A percentile compares a stretch with the other conserved stretches of the same genome.
phyloP scores from a whole-genome alignment of 2,113 vertebrate genomes.

The Corythaixoides concolor region DNA sequence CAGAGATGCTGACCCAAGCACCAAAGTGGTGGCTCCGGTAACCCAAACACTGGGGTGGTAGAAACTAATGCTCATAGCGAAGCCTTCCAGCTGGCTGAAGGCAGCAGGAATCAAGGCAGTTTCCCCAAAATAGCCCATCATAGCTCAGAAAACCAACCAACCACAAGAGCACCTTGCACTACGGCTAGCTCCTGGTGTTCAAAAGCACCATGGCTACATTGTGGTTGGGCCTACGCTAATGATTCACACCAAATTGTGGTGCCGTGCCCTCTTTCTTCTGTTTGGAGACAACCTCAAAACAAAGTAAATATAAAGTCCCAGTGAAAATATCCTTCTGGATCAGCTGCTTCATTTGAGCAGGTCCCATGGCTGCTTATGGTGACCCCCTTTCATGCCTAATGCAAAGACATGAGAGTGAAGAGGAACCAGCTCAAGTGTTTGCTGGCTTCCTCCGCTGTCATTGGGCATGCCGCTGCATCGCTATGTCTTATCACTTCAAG shows the following conservation, averaged over 20 bases:
- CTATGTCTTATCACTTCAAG: neutral
- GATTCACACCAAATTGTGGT: rapidly evolving
- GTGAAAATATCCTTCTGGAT: neutral
- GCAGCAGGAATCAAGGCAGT: neutral
- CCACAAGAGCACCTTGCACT: neutral
- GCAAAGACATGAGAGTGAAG: neutral
- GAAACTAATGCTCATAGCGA: neutral
- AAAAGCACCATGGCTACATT: rapidly evolving
- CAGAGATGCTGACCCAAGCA: neutral
- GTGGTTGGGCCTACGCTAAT: neutral
- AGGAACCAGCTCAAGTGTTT: neutral
- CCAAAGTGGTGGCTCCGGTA: neutral
- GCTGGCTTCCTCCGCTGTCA: neutral
- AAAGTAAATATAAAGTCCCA: neutral
- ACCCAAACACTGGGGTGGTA: neutral
- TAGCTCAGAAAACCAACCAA: neutral
- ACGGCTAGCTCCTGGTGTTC: rapidly evolving
- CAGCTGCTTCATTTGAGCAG: neutral
- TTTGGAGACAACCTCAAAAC: neutral
- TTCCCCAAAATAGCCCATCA: neutral
- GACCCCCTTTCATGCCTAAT: neutral
- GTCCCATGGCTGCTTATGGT: neutral
- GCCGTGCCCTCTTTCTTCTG: neutral
- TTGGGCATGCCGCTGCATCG: neutral
- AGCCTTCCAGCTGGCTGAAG: neutral